phyloP scores from a whole-genome alignment of 2,888 invertebrate genomes.

The Cataglyphis altisquamis region DNA sequence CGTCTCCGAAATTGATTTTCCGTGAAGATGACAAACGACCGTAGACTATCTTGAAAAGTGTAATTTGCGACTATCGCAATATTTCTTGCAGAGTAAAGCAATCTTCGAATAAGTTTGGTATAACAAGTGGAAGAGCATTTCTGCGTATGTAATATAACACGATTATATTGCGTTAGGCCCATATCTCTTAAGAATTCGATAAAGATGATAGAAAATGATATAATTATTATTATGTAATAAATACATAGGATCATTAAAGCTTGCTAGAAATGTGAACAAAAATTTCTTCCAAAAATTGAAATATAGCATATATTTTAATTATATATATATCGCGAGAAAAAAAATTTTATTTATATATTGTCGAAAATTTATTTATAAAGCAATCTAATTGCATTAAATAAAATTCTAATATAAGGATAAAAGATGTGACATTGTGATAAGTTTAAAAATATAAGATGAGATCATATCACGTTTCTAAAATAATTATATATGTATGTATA shows the following conservation, averaged over 20 bases:
- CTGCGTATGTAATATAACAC: not conserved
- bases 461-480: not conserved
- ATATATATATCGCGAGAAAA: not conserved
- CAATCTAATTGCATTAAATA: not conserved
- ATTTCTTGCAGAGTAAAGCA: not conserved
- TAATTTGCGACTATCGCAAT: conserved; percentile 27
- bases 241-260: not conserved
- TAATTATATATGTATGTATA: not conserved
- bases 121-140: not conserved
- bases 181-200: not conserved
- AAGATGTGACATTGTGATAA: not conserved
- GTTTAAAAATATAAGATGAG: not conserved
- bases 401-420: not conserved
- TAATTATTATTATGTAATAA: not conserved
- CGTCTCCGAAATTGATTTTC: conserved; percentile 44
- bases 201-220: not conserved
- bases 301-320: not conserved
- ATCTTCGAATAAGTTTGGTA: not conserved
- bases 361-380: not conserved
- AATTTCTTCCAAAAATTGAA: not conserved
- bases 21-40: conserved; percentile 37
- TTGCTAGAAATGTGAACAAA: not conserved
- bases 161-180: not conserved
- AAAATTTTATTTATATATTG: not conserved
- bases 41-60: conserved; percentile 29